phyloP scores from a whole-genome alignment of 2,888 invertebrate species.

The Sesia apiformis region DNA sequence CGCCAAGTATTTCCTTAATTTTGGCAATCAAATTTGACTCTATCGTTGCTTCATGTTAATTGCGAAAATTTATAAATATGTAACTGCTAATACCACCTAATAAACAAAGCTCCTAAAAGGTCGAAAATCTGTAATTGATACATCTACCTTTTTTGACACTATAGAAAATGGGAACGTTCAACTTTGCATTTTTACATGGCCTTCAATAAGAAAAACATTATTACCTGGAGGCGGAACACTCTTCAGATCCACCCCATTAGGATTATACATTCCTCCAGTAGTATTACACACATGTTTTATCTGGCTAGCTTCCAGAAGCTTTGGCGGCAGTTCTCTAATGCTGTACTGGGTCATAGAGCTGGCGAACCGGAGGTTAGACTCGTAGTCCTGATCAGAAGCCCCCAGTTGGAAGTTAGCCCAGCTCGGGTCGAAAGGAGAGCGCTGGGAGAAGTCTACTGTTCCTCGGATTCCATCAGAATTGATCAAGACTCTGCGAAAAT shows the following conservation, averaged over 20 bases:
- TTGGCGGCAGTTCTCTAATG: constrained; percentile 81
- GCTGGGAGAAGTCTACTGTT: constrained; percentile 83
- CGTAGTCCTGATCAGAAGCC: constrained; percentile 78
- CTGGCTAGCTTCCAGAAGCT: constrained; percentile 33
- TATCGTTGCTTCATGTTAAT: too few relatives aligned
- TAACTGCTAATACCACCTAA: too few relatives aligned
- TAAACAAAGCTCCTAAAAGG: too few relatives aligned
- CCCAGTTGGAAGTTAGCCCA: constrained; percentile 82
- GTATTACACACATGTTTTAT: constrained; percentile 75
- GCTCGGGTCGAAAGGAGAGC: constrained; percentile 89
- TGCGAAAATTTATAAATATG: too few relatives aligned
- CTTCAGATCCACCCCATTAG: constrained; percentile 73
- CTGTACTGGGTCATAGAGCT: constrained; percentile 82
- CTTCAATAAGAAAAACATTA: too few relatives aligned
- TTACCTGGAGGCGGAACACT: constrained; percentile 79
- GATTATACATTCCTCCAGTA: constrained; percentile 86
- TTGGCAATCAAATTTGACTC: too few relatives aligned
- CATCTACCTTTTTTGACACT: too few relatives aligned
- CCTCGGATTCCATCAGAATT: constrained; percentile 88
- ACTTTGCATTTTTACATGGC: too few relatives aligned
- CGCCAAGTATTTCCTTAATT: too few relatives aligned
- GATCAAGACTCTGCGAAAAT: constrained; percentile 76
- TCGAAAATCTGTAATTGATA: too few relatives aligned
- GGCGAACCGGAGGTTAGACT: constrained; percentile 82
- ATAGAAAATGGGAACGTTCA: too few relatives aligned